A percentile compares a stretch with the other conserved stretches of the same genome.
These are phyloP conservation scores for Drosophila glabriapex DNA, from an alignment of 2,888 invertebrate genomes.

Conservation along the genomic window DNA sequence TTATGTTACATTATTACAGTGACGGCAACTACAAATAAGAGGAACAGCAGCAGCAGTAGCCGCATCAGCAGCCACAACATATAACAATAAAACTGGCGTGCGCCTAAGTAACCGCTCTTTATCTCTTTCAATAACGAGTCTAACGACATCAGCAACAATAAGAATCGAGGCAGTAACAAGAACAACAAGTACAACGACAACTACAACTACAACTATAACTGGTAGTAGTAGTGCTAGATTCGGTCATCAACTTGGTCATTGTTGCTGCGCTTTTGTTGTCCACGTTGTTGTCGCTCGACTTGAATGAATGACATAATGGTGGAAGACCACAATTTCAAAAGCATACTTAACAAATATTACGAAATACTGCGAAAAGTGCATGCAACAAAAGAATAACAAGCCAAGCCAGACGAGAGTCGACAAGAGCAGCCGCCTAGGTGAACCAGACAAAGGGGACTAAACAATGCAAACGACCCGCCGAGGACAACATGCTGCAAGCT, in stretches of 20 bases:
- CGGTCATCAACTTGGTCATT: constrained; percentile 51
- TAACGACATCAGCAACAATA: constrained; percentile 50
- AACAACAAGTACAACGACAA: constrained; percentile 2
- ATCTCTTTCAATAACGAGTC: constrained; percentile 80
- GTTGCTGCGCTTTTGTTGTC: constrained; percentile 61
- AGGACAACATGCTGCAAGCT: constrained; percentile 56
- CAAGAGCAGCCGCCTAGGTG: constrained; percentile 62
- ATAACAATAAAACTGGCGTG: constrained; percentile 69
- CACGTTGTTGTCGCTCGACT: constrained; percentile 48
- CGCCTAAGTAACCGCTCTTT: constrained; percentile 82
- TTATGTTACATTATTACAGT: constrained; percentile 74
- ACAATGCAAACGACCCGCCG: constrained; percentile 67
- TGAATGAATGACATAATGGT: constrained; percentile 79
- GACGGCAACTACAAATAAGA: constrained; percentile 70
- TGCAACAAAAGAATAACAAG: constrained; percentile 75
- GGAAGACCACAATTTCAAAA: constrained; percentile 81
- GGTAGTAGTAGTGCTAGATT: constrained; percentile 29
- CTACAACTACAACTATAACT: constrained; percentile 35
- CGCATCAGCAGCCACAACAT: constrained; percentile 38
- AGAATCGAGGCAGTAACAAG: constrained; percentile 3
- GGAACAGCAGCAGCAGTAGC: constrained; percentile 18
- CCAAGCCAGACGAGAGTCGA: constrained; percentile 38
- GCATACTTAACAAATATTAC: constrained; percentile 79
- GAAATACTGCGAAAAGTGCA: constrained; percentile 80
- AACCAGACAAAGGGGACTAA: constrained; percentile 67